Percentiles rank a stretch among this genome's conserved stretches.
Conservation (phyloP, 2,888 invertebrate species). For the Gryllus longicercus region DNA sequence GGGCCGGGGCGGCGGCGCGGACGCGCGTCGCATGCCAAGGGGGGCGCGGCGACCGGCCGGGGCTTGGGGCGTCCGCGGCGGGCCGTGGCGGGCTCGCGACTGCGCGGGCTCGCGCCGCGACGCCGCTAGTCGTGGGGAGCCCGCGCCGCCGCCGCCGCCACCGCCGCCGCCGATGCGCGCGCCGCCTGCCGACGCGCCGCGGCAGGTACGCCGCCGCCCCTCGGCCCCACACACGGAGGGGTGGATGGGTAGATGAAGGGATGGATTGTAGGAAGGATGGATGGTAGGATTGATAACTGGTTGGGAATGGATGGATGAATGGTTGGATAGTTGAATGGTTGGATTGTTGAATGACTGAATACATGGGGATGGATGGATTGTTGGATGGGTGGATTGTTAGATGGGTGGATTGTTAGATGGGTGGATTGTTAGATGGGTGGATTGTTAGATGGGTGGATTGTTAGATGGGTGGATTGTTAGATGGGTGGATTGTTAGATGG, state of each 20-base stretch:
- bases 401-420: no score
- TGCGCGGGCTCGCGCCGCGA: background rate
- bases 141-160: no score
- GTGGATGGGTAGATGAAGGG: background rate
- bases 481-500: no score
- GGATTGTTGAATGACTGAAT: no score
- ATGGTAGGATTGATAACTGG: no score
- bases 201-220: background rate
- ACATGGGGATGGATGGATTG: no score
- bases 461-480: no score
- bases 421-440: no score
- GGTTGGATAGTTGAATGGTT: no score
- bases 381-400: no score
- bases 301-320: no score
- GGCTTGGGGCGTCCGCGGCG: background rate
- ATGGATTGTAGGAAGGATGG: background rate
- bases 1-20: background rate
- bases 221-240: background rate
- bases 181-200: background rate
- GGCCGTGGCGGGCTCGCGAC: constrained; percentile 1
- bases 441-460: no score
- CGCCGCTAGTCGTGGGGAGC: background rate
- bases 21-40: background rate
- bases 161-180: background rate
- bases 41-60: background rate